These are phyloP conservation scores for Synanthedon vespiformis DNA, from an alignment of 2,888 invertebrate genomes.

Conservation along the genomic window DNA sequence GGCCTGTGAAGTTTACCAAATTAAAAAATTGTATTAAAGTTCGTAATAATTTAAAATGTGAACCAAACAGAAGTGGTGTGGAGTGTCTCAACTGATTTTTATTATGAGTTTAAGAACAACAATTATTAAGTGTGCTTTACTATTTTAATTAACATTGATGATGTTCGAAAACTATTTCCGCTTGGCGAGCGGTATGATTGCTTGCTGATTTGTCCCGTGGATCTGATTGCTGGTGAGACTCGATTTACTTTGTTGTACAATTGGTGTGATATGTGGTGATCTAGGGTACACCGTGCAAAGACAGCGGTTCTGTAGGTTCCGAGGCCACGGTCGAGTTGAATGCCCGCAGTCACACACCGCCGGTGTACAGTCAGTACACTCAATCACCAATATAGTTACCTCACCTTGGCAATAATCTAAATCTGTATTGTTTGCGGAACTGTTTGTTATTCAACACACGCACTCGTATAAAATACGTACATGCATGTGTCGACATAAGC, in stretches of 20 bases:
- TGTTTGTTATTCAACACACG: slow-evolving; percentile 24
- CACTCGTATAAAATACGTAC: not conserved
- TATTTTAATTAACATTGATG: slow-evolving; percentile 33
- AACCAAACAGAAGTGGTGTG: slow-evolving; percentile 48
- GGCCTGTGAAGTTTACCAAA: slow-evolving; percentile 24
- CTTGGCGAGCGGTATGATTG: slow-evolving; percentile 25
- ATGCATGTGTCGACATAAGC: too few relatives aligned
- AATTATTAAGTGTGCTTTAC: slow-evolving; percentile 47
- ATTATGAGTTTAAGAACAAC: too few relatives aligned
- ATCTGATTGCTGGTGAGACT: slow-evolving; percentile 1
- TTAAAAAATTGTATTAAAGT: slow-evolving; percentile 8
- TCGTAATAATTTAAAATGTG: slow-evolving; percentile 26
- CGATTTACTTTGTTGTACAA: not conserved
- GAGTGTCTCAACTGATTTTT: slow-evolving; percentile 30
- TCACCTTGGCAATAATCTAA: slow-evolving; percentile 58
- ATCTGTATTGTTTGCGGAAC: slow-evolving; percentile 45
- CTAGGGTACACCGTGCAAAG: not conserved
- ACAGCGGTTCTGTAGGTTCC: slow-evolving; percentile 1
- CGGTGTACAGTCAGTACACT: slow-evolving; percentile 46
- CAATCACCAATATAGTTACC: slow-evolving; percentile 37
- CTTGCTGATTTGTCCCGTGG: slow-evolving; percentile 14
- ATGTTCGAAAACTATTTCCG: slow-evolving; percentile 31
- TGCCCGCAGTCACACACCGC: slow-evolving; percentile 37
- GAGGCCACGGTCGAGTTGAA: slow-evolving; percentile 46
- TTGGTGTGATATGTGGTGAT: slow-evolving; percentile 4